Evolutionary conservation across 2,888 invertebrate genomes (phyloP), one percentile per base, ranked within the genome.

Genomic region (Anticlea derivata): DNA sequence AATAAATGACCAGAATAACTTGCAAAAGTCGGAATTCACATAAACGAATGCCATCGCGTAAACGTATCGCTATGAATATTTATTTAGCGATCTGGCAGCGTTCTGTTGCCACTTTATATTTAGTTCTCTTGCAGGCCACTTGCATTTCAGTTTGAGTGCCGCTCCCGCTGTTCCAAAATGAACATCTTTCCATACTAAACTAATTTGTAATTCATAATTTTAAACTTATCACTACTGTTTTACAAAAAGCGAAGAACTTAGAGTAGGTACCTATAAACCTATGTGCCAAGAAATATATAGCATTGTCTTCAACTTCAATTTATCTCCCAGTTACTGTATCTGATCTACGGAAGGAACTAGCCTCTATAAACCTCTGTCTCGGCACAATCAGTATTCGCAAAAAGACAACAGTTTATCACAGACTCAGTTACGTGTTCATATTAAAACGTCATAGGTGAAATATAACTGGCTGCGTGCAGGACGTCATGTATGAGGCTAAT

Each of bases 401-500:
- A 51, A 41, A 47, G 37, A 41, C 38, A 43, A 31, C 43, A 50
- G 41, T 52, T 40, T 50, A 50, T 47, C 53, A 59, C 38, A 56
- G 48, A 34, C 49, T 45, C 46, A 17, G 47, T 47, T 44, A 52
- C 55, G 46, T 63, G 63, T 57, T 61, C 61, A 47, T 55, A 61
- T 61, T 52, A 58, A 62, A 60, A 52, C 58, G 60, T 62, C 60
- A 62, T 55, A 62, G 54, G 47, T 58, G 54, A 58, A 62, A 62
- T 56, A 60, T 60, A 49, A 55, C 63, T 58, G 66, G 64, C 77
- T 78, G 78, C 76, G 76, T 74, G 62, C 73, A 65, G 70, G 68
- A 72, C 75, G 83, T 82, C 85, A 80, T 83, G 82, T 83, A 76
- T 71, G 53, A 75, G 73, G 78, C 72, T 85, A 85, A 86, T 87